Evolutionary conservation across 1,140 invertebrate genomes (phyloP).

Genomic region (Sycobia sp.): DNA sequence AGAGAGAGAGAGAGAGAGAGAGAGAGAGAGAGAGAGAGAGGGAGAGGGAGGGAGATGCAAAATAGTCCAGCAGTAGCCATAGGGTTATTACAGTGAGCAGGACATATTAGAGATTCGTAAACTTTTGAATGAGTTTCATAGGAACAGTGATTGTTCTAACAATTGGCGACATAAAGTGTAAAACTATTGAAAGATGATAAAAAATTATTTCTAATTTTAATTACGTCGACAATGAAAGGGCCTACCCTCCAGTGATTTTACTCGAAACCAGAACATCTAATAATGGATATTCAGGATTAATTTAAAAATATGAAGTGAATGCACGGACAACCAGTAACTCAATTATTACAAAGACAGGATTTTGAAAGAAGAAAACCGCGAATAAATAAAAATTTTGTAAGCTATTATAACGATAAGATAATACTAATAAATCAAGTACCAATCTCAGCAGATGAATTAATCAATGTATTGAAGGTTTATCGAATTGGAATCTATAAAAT

Average conservation of each 20-base stretch:
- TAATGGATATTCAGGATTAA: not conserved
- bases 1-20: too few species aligned
- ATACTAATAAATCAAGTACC: conserved; percentile 26
- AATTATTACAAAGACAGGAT: not conserved
- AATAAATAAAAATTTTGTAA: not conserved
- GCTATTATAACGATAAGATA: conserved; percentile 32
- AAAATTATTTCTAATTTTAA: not conserved
- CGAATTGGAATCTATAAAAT: conserved; percentile 4
- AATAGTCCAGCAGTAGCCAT: too few species aligned
- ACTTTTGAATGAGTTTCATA: too few species aligned
- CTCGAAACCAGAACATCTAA: conserved; percentile 23
- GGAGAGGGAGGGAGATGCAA: too few species aligned
- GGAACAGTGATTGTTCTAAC: too few species aligned
- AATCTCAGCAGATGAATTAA: conserved; percentile 19
- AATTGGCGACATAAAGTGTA: too few species aligned
- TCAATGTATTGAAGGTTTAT: conserved; percentile 30
- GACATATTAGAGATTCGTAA: too few species aligned
- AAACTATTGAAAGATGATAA: not conserved
- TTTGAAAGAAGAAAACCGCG: conserved; percentile 25
- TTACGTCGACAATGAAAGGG: conserved; percentile 15
- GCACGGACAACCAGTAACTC: conserved; percentile 13
- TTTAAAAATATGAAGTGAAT: not conserved
- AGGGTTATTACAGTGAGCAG: too few species aligned
- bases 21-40: too few species aligned
- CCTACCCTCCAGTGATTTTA: conserved; percentile 24